Conservation (phyloP, 2,113 vertebrate species). For the Tetrao urogallus region DNA sequence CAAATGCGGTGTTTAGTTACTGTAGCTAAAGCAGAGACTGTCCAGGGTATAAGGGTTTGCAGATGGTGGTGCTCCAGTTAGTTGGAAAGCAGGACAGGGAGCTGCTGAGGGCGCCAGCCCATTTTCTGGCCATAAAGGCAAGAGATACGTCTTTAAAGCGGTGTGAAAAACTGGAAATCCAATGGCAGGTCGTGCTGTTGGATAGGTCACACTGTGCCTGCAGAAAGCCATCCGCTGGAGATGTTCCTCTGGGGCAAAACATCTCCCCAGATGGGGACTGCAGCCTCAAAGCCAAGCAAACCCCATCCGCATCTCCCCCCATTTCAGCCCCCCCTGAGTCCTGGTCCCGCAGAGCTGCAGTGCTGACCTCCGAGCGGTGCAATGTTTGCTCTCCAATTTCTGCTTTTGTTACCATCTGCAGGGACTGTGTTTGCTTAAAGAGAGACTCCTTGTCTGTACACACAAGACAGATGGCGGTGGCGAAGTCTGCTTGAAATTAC, state of each 20-base stretch:
- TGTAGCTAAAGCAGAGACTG: constrained; percentile 10
- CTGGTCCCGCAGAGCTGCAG: too few species aligned
- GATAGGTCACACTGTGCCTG: background rate
- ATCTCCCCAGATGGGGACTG: background rate
- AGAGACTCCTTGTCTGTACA: background rate
- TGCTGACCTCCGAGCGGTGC: background rate
- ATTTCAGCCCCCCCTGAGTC: too few species aligned
- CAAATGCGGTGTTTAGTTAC: background rate
- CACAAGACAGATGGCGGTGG: background rate
- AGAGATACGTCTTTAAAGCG: background rate
- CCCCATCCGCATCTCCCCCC: background rate
- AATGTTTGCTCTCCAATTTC: background rate
- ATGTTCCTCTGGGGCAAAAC: background rate
- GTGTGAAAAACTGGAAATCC: background rate
- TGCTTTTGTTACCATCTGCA: background rate
- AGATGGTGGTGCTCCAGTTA: background rate
- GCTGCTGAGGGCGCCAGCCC: background rate
- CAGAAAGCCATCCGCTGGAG: background rate
- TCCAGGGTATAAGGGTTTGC: background rate
- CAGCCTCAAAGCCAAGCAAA: background rate
- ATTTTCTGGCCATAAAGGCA: background rate
- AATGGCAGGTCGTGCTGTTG: background rate
- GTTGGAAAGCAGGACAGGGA: background rate
- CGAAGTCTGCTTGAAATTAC: background rate
- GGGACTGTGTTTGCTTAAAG: background rate